Evolutionary conservation across 2,797 vertebrate genomes (phyloP).

Genomic region (Oceanodroma leucorhoa): DNA sequence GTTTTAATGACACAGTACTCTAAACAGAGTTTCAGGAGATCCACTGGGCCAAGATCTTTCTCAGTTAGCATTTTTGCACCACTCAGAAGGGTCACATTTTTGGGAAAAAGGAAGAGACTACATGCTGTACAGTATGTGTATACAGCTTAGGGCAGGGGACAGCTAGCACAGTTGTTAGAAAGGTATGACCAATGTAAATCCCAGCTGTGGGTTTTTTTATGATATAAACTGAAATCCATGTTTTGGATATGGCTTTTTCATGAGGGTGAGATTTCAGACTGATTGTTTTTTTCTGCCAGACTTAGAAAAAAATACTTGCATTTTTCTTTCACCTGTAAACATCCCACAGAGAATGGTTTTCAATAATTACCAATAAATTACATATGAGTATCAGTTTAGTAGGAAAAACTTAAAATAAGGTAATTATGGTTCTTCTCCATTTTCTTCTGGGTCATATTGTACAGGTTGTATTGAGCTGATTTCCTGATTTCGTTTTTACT

Average conservation of each 20-base stretch:
- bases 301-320: not conserved
- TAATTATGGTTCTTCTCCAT: not conserved
- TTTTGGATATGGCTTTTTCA: not conserved
- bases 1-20: not conserved
- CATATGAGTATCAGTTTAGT: not conserved
- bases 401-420: not conserved
- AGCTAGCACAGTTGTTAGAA: not conserved
- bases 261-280: not conserved
- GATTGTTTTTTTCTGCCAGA: accelerated
- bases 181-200: not conserved
- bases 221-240: not conserved
- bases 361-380: not conserved
- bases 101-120: not conserved
- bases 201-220: not conserved
- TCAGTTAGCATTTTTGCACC: not conserved
- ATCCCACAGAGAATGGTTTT: not conserved
- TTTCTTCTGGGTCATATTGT: not conserved
- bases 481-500: not conserved
- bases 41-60: accelerated
- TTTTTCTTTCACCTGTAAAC: not conserved
- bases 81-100: not conserved
- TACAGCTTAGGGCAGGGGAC: accelerated
- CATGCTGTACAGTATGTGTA: accelerated
- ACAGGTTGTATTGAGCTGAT: not conserved
- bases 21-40: not conserved